Conservation (phyloP, 2,797 vertebrate genomes). For the Pipistrellus kuhlii region DNA sequence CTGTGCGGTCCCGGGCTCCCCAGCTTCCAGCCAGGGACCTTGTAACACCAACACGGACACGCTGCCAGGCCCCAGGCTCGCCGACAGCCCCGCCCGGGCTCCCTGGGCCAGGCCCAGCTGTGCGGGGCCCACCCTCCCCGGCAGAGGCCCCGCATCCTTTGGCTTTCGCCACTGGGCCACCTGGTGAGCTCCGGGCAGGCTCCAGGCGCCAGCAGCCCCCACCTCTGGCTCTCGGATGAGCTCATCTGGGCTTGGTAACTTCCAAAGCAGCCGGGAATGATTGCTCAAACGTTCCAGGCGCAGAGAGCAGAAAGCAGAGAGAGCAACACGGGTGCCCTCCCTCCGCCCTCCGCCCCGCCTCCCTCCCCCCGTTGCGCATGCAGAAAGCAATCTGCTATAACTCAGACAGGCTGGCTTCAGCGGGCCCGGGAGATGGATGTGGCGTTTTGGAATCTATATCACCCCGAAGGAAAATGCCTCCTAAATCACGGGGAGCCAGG, state of each 20-base stretch:
- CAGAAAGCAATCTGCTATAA: conserved; percentile 73
- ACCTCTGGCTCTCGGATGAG: conserved; percentile 71
- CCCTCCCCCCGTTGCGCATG: background rate
- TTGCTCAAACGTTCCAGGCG: conserved; percentile 80
- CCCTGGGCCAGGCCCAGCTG: conserved; percentile 30
- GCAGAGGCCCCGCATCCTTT: conserved; percentile 21
- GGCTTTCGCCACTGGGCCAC: conserved; percentile 70
- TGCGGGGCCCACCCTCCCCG: background rate
- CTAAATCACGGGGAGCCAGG: conserved; percentile 22
- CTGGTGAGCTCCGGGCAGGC: conserved; percentile 65
- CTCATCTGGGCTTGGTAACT: conserved; percentile 79
- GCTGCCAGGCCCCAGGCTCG: background rate
- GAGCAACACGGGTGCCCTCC: conserved; percentile 38
- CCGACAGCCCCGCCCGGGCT: background rate
- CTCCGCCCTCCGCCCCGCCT: conserved; percentile 46
- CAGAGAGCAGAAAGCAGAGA: conserved; percentile 33
- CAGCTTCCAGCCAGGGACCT: background rate
- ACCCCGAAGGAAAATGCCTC: conserved; percentile 65
- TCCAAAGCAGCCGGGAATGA: conserved; percentile 74
- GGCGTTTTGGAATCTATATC: conserved; percentile 32
- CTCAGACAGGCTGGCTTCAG: conserved; percentile 55
- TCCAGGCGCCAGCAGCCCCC: conserved; percentile 68
- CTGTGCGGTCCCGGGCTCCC: background rate
- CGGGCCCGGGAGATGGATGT: rapidly evolving
- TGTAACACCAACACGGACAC: background rate